These are phyloP conservation scores for Neopipo cinnamomea DNA, from an alignment of 2,113 vertebrate genomes.

Conservation along the genomic window DNA sequence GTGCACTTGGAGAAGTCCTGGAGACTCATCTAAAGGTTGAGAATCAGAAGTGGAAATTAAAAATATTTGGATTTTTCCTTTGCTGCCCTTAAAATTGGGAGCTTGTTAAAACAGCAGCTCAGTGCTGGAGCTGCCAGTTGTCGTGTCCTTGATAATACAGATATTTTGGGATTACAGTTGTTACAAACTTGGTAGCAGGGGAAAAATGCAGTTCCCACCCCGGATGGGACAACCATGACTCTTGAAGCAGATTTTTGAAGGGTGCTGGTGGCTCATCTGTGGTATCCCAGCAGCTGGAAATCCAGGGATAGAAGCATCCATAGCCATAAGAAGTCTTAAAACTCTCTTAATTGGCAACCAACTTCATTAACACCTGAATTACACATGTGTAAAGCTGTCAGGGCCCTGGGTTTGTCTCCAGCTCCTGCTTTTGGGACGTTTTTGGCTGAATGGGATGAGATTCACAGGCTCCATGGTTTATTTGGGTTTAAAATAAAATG, in stretches of 20 bases:
- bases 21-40: not conserved
- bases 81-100: not conserved
- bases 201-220: not conserved
- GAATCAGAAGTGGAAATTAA: not conserved
- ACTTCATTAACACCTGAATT: not conserved
- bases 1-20: not conserved
- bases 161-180: not conserved
- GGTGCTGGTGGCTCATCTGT: not conserved
- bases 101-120: not conserved
- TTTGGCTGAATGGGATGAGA: not conserved
- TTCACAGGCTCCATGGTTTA: not conserved
- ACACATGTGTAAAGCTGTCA: accelerated
- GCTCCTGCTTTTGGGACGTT: not conserved
- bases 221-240: accelerated
- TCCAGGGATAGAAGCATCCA: not conserved
- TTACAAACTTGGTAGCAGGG: not conserved
- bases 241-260: not conserved
- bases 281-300: not conserved
- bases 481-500: not conserved
- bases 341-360: not conserved
- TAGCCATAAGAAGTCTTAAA: not conserved
- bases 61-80: not conserved
- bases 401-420: not conserved
- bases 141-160: not conserved
- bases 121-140: not conserved